Conservation (phyloP, 2,797 vertebrate genomes). For the Hoplostethus mediterraneus region DNA sequence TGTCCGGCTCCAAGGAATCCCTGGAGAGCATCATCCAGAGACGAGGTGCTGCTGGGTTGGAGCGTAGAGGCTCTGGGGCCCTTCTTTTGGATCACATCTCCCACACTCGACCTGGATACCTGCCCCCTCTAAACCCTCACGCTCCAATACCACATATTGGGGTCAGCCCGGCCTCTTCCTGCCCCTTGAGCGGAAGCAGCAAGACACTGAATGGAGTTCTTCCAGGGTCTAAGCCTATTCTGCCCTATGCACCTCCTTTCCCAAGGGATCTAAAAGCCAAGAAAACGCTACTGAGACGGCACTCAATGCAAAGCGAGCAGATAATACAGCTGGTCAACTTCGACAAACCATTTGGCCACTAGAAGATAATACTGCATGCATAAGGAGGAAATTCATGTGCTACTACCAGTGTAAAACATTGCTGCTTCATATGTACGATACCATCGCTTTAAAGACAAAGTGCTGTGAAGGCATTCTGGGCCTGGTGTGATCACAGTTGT, state of each 20-base stretch:
- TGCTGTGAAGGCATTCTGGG: neutral
- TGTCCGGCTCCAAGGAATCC: constrained; percentile 84
- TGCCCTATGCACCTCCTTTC: constrained; percentile 83
- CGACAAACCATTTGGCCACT: constrained; percentile 79
- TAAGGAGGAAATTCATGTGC: neutral
- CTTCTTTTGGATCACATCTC: constrained; percentile 83
- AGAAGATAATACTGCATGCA: constrained; percentile 15
- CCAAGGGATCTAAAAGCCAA: constrained; percentile 84
- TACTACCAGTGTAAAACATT: neutral
- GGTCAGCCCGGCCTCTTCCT: constrained; percentile 63
- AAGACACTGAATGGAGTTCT: constrained; percentile 54
- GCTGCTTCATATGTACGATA: neutral
- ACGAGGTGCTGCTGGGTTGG: constrained; percentile 76
- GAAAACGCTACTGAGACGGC: constrained; percentile 87
- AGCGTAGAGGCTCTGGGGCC: constrained; percentile 86
- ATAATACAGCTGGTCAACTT: constrained; percentile 90
- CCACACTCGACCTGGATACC: constrained; percentile 87
- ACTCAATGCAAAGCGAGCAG: constrained; percentile 93
- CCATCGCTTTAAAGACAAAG: neutral
- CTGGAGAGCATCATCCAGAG: constrained; percentile 80
- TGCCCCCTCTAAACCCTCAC: constrained; percentile 89
- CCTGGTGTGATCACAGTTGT: neutral
- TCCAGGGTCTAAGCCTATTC: constrained; percentile 80
- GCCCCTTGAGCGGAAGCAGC: constrained; percentile 39
- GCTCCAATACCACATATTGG: constrained; percentile 82